Evolutionary conservation across 2,797 vertebrate genomes (phyloP), one percentile per base, ranked within the genome.

Genomic region (Dallia pectoralis): DNA sequence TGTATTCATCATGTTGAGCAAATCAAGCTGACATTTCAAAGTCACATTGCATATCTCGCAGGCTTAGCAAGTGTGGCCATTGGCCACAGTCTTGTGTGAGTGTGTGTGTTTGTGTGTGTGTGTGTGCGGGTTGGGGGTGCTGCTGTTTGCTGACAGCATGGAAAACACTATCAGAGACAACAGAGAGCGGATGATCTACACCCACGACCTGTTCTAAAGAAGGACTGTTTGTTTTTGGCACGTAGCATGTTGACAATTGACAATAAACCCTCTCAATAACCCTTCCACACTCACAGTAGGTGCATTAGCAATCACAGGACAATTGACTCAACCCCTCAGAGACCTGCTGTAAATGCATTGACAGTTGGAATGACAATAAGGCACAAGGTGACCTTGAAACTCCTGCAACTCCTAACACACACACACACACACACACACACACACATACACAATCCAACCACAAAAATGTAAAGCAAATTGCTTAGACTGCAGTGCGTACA

Each of bases 351-450:
- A 32, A 47, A 7, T 61, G 36, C 36, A 69, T 49, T 69, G 33
- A 61, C 18, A 67, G 19, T 25, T 8, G 19, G 67, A 44, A 30
- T 69, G 68, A 56, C 29, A 53, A 16, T n/a, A 12, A 12, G 16
- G 14, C 49, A 67, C 73, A 69, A 49, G 62, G 69, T 56, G 67
- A 74, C 73, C 73, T 69, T 74, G 16, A 59, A n/a, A 18, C 27
- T 16, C 4, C 49, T 19, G 36, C 40, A 19, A 18, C 15, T 9
- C 53, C 4, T 9, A 30, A 71, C 33, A 64, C 9, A 44, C 16
- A 67, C 29, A 61, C 22, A n/a, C 15, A 63, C 56, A 36, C 70
- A 71, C 56, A 70, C 18, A 51, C 22, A 12, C 19, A 62, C 69
- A 56, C 47, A 70, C 27, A 36, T n/a, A n/a, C n/a, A n/a, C n/a